phyloP scores from a whole-genome alignment of 2,797 vertebrate genomes.

The Chloroceryle inda region DNA sequence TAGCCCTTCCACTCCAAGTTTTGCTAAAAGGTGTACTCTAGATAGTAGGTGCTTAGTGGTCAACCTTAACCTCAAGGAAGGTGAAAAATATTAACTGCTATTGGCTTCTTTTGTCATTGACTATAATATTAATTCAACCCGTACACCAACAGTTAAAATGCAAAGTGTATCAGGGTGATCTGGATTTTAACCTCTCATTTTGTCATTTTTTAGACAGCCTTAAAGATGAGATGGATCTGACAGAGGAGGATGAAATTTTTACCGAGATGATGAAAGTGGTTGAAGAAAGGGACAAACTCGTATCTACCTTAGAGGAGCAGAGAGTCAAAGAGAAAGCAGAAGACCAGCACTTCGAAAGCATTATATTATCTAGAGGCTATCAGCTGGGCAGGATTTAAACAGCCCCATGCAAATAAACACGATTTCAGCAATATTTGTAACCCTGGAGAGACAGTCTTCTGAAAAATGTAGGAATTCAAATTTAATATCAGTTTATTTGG shows the following conservation, averaged over 20 bases:
- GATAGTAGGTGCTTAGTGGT: background rate
- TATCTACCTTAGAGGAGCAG: constrained; percentile 89
- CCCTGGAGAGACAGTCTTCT: background rate
- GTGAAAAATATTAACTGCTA: background rate
- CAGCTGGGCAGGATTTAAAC: constrained; percentile 66
- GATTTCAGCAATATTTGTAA: background rate
- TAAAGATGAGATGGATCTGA: constrained; percentile 80
- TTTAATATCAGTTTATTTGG: background rate
- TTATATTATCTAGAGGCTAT: constrained; percentile 65
- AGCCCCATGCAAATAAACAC: background rate
- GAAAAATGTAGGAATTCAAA: background rate
- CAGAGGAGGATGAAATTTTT: constrained; percentile 86
- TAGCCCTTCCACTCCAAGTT: background rate
- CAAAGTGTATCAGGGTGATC: background rate
- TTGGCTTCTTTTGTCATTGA: constrained; percentile 8
- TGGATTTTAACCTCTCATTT: background rate
- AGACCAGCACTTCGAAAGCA: constrained; percentile 85
- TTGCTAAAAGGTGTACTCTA: background rate
- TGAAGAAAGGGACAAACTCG: constrained; percentile 88
- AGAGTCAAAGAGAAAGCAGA: constrained; percentile 87
- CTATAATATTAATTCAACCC: background rate
- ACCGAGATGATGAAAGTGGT: constrained; percentile 90
- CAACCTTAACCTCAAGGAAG: background rate
- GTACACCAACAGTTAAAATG: background rate
- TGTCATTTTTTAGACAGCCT: constrained; percentile 68